Conservation (phyloP, 2,888 invertebrate species). For the Cephus runcator region DNA sequence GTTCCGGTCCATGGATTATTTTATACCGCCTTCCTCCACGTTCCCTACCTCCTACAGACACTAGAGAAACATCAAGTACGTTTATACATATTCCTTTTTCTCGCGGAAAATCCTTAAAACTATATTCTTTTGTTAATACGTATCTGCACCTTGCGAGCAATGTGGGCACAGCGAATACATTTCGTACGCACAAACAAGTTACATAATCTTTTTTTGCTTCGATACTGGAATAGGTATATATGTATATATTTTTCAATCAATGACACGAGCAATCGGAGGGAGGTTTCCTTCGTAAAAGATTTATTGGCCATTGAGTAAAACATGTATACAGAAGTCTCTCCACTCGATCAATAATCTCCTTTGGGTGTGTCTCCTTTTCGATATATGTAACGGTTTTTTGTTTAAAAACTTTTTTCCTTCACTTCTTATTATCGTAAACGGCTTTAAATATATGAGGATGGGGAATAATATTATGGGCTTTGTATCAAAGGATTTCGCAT, state of each 20-base stretch:
- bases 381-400: background rate
- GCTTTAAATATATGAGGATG: background rate
- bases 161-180: background rate
- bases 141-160: background rate
- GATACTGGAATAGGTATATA: background rate
- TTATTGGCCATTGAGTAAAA: conserved; percentile 13
- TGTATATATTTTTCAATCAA: background rate
- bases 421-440: background rate
- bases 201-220: background rate
- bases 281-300: conserved; percentile 14
- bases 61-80: background rate
- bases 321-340: background rate
- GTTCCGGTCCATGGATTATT: conserved; percentile 50
- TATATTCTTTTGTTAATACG: background rate
- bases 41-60: background rate
- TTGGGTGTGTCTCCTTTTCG: background rate
- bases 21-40: conserved; percentile 15
- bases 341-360: background rate
- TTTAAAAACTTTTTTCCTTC: background rate
- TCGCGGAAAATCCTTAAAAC: background rate
- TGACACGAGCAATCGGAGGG: background rate
- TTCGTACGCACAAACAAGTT: background rate
- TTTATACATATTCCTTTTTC: background rate
- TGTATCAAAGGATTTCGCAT: background rate
- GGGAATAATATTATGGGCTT: background rate